phyloP scores from a whole-genome alignment of 2,113 vertebrate genomes.

The Cyprinodon brontotheroides region DNA sequence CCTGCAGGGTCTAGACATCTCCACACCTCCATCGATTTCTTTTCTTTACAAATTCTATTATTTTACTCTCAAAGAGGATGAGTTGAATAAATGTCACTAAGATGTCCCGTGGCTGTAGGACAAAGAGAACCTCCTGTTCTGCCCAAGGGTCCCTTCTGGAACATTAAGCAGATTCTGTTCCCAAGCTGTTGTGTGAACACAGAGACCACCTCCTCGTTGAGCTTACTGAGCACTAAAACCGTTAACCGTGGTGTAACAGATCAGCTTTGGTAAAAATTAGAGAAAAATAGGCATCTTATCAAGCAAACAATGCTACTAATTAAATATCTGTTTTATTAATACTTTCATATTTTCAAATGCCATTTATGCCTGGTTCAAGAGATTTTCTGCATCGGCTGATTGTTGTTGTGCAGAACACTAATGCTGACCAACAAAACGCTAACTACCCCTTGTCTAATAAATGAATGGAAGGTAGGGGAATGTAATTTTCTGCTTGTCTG shows the following conservation, averaged over 20 bases:
- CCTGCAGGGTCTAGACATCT: slow-evolving; percentile 33
- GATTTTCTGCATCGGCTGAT: slow-evolving; percentile 27
- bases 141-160: slow-evolving; percentile 65
- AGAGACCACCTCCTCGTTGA: slow-evolving; percentile 40
- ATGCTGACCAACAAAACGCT: slow-evolving; percentile 77
- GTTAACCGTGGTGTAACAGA: slow-evolving; percentile 48
- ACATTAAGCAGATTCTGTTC: slow-evolving; percentile 66
- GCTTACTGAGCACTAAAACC: slow-evolving; percentile 36
- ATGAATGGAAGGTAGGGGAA: slow-evolving; percentile 67
- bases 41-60: slow-evolving; percentile 22
- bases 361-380: slow-evolving; percentile 4
- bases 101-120: slow-evolving; percentile 59
- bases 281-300: slow-evolving; percentile 7
- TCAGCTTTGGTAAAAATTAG: slow-evolving; percentile 3
- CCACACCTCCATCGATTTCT: slow-evolving; percentile 54
- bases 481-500: slow-evolving; percentile 85
- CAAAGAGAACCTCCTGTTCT: slow-evolving; percentile 62
- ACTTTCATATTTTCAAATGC: slow-evolving; percentile 4
- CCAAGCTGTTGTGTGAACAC: slow-evolving; percentile 51
- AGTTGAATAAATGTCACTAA: slow-evolving; percentile 54
- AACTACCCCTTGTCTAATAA: slow-evolving; percentile 72
- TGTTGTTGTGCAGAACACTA: slow-evolving; percentile 54
- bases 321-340: slow-evolving; percentile 1
- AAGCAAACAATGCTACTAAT: slow-evolving; percentile 7
- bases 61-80: slow-evolving; percentile 28